These are phyloP conservation scores for Taurulus bubalis DNA, from an alignment of 2,113 vertebrate species.

Conservation along the genomic window DNA sequence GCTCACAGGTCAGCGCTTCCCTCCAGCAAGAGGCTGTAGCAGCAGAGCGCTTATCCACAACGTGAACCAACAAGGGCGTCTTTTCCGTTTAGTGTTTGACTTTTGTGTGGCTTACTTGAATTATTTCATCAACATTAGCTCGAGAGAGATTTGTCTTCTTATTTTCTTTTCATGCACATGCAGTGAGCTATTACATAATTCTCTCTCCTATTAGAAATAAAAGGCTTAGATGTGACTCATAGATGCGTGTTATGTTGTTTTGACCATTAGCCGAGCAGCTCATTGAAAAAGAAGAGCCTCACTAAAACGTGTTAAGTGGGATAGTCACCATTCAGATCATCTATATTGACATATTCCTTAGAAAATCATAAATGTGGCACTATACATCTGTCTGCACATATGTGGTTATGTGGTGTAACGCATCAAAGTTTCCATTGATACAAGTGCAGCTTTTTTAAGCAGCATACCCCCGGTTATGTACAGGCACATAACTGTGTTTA, in stretches of 20 bases:
- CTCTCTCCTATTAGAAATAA: background rate
- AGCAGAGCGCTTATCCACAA: background rate
- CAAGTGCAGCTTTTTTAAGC: slow-evolving; percentile 16
- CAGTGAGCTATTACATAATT: background rate
- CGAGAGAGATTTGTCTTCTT: background rate
- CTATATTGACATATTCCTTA: background rate
- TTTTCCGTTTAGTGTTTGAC: background rate
- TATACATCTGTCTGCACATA: slow-evolving; percentile 8
- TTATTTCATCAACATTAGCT: background rate
- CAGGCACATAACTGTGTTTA: slow-evolving; percentile 62
- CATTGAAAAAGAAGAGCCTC: background rate
- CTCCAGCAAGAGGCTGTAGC: background rate
- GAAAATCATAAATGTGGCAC: background rate
- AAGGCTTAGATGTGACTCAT: background rate
- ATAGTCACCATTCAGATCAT: background rate
- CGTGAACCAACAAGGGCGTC: background rate
- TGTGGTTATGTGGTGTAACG: slow-evolving; percentile 10
- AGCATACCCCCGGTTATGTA: slow-evolving; percentile 24
- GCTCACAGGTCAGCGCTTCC: slow-evolving; percentile 84
- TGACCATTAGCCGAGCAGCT: background rate
- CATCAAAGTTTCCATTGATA: slow-evolving; percentile 23
- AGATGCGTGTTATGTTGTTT: background rate
- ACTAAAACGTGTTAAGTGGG: background rate
- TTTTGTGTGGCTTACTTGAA: background rate
- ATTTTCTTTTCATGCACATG: background rate